Evolutionary conservation across 2,888 invertebrate species (phyloP).

Genomic region (Drosophila cognata): DNA sequence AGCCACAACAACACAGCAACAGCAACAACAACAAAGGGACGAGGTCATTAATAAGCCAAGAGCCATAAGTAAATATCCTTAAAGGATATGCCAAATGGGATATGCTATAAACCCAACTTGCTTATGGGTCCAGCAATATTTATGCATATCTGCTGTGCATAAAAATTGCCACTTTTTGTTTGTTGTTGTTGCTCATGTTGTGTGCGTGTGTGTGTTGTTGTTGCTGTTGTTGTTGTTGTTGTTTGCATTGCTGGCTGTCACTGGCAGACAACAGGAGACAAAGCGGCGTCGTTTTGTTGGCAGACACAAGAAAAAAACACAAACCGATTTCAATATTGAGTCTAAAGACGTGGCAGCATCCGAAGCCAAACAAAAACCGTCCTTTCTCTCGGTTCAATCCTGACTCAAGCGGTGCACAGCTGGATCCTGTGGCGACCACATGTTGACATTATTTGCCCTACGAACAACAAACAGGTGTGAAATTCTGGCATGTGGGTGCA

Average conservation of each 20-base stretch:
- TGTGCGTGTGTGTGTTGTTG: constrained; percentile 10
- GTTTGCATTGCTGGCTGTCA: constrained; percentile 67
- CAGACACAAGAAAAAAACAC: constrained; percentile 27
- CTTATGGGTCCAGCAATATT: constrained; percentile 65
- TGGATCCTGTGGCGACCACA: constrained; percentile 66
- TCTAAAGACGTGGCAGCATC: constrained; percentile 15
- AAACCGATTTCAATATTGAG: constrained; percentile 39
- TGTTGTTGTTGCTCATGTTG: constrained; percentile 17
- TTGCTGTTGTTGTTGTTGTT: constrained; percentile 37
- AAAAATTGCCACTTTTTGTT: constrained; percentile 56
- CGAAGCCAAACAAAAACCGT: constrained; percentile 17
- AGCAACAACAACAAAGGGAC: constrained; percentile 2
- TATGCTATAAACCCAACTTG: constrained; percentile 58
- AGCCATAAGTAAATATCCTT: constrained; percentile 79
- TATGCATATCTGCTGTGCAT: constrained; percentile 64
- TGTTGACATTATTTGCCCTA: constrained; percentile 68
- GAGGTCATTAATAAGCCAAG: constrained; percentile 74
- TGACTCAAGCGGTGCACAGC: constrained; percentile 68
- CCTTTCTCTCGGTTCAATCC: constrained; percentile 13
- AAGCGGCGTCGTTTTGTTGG: constrained; percentile 79
- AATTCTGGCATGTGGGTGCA: constrained; percentile 71
- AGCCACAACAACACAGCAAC: constrained; percentile 12
- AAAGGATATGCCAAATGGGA: constrained; percentile 62
- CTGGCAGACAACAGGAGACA: constrained; percentile 69
- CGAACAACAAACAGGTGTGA: constrained; percentile 70